These are phyloP conservation scores for Mergus octosetaceus DNA, from an alignment of 2,797 vertebrate genomes.

Conservation along the genomic window DNA sequence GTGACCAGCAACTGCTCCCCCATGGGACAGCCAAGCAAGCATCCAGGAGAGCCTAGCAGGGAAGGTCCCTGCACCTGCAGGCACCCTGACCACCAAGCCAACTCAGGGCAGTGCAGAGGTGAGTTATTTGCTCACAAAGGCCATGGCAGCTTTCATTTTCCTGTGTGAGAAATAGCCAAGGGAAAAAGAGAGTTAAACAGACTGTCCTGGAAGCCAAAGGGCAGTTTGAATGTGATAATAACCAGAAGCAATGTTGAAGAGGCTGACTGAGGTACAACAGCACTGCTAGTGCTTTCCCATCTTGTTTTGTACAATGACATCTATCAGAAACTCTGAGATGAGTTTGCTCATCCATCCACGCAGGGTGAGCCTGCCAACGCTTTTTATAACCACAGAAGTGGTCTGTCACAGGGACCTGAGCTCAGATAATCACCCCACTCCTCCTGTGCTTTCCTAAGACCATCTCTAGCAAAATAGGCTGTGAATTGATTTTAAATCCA, in stretches of 20 bases:
- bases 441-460: not conserved
- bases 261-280: not conserved
- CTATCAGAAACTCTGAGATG: not conserved
- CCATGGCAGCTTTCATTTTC: not conserved
- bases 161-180: not conserved
- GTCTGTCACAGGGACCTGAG: not conserved
- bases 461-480: not conserved
- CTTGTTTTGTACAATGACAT: not conserved
- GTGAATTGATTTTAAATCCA: not conserved
- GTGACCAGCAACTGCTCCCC: not conserved
- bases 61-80: not conserved
- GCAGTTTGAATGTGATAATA: not conserved
- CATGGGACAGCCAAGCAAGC: fast-evolving
- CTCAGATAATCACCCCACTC: not conserved
- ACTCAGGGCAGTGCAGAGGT: not conserved
- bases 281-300: not conserved
- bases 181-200: not conserved
- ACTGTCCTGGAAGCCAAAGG: not conserved
- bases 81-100: not conserved
- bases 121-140: not conserved
- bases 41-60: not conserved
- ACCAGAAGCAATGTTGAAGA: not conserved
- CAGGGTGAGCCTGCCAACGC: not conserved
- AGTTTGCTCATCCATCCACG: not conserved
- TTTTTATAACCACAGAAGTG: not conserved